These are phyloP conservation scores for Salticus scenicus DNA, from an alignment of 2,888 invertebrate species.

Conservation along the genomic window DNA sequence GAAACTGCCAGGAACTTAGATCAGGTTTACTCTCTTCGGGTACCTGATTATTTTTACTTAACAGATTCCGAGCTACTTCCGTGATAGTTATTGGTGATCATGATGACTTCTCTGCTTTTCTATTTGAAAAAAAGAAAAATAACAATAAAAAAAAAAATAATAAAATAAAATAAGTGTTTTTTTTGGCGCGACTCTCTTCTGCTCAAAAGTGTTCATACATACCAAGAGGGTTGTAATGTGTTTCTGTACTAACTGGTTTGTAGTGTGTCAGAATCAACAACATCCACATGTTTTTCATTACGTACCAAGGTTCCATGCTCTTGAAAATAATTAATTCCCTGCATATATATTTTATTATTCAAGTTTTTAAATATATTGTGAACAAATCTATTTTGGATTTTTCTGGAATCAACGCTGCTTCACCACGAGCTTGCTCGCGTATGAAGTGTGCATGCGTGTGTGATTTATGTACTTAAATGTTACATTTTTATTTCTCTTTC, in stretches of 20 bases:
- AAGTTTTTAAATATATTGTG: slow-evolving; percentile 70
- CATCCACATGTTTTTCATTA: slow-evolving; percentile 48
- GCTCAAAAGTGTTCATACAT: slow-evolving; percentile 61
- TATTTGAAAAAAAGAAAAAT: slow-evolving; percentile 35
- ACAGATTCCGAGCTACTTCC: not conserved
- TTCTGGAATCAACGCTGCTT: slow-evolving; percentile 27
- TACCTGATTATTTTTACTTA: too few species aligned
- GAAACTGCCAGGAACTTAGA: too few species aligned
- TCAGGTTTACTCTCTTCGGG: too few species aligned
- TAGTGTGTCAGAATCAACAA: slow-evolving; percentile 49
- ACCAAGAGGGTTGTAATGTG: slow-evolving; percentile 50
- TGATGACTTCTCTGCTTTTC: slow-evolving; percentile 15
- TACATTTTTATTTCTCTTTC: slow-evolving; percentile 52
- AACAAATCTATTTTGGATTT: slow-evolving; percentile 71
- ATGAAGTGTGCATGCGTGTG: slow-evolving; percentile 39
- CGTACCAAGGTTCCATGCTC: slow-evolving; percentile 68
- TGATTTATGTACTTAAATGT: slow-evolving; percentile 69
- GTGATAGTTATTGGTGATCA: not conserved
- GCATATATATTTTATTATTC: slow-evolving; percentile 71
- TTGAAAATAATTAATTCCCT: slow-evolving; percentile 65
- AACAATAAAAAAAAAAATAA: too few species aligned
- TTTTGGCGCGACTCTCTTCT: slow-evolving; percentile 60
- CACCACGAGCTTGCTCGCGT: slow-evolving; percentile 25
- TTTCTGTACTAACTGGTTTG: slow-evolving; percentile 51
- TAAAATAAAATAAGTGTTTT: slow-evolving; percentile 32